Evolutionary conservation across 2,113 vertebrate species (phyloP), one percentile per base, ranked within the genome.

Genomic region (Porphyrio hochstetteri): DNA sequence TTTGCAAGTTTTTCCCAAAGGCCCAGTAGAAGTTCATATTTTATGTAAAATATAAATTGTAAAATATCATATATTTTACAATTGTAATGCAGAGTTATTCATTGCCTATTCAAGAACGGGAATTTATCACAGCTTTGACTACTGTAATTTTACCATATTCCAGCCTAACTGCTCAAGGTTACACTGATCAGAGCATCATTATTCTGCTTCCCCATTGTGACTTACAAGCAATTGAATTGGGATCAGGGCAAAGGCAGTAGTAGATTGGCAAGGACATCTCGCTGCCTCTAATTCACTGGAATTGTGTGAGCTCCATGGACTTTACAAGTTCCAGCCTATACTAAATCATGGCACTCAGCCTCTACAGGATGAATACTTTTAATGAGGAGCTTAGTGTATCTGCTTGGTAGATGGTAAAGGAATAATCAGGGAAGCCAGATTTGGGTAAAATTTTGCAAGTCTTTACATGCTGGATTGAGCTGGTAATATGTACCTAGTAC

Each of bases 11-110:
- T 96, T 92, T 78, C 81, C 88, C 82, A 92, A 82, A 88, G 80
- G 83, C 48, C 57, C 61, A 64, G 74, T 60, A 77, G 81, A 81
- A 88, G 56, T 89, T 97, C 65, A 65, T 95, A 91, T 89, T 95
- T 95, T 95, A 91, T 95, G 81, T 89, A 60, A 95, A 95, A 77
- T 60, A 75, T 64, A 83, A 96, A 93, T 81, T 59, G 53, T 94
- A 72, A 92, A 96, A 86, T 91, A 87, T 44, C 64, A 33, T 40
- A 52, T 71, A 82, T 89, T 94, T 92, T 91, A 60, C 68, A 83
- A 74, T 67, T 50, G 78, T 61, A 91, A 81, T 87, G 53, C 24
- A 65, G 84, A 92, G 72, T 92, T 96, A 93, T 87, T 94, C 52
- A 86, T 92, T 5, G n/a, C 64, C 36, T 68, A 5, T 72, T 94